Evolutionary conservation across 1,140 invertebrate genomes (phyloP), one percentile per base, ranked within the genome.

Genomic region (Drosophila orena): DNA sequence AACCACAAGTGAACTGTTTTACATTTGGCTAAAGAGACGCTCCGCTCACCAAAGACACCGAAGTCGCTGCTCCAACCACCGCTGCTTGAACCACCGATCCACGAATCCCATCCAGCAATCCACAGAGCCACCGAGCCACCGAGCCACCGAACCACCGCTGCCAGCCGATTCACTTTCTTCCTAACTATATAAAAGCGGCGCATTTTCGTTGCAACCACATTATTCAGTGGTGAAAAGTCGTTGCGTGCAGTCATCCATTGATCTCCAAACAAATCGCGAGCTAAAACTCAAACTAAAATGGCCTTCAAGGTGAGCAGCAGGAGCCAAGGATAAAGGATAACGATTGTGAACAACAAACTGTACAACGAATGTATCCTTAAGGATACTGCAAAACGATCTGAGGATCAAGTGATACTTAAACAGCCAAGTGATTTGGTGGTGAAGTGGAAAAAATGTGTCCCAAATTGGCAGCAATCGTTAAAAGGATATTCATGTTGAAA

Each of bases 151-250:
- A 27, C 38, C 34, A 52, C 37, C 70, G 42, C 35, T 47, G 53
- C 15, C 61, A 68, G 53, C 58, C 56, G 71, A 56, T 65, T 75
- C 66, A 89, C 91, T 92, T 92, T 92, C 91, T 92, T 92, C 84
- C 90, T 91, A 91, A 91, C 74, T 79, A 92, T 92, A 92, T 92
- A 92, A 91, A 91, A 92, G 91, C 90, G 37, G 54, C 77, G 52
- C 58, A 66, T 81, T 79, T 77, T 76, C 53, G 77, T 80, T 91
- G 78, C 84, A 90, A 80, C 77, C 65, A 90, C 56, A 92, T 92
- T 91, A 92, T 92, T 92, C 91, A 91, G 78, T 91, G 70, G 84
- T 92, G 78, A 77, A 91, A 84, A 91, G 84, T 85, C 81, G 81
- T 91, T 90, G 78, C 84, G 91, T 90, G 81, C 80, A 91, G 78